Conservation (phyloP, 2,888 invertebrate genomes). For the Smittia sp. region DNA sequence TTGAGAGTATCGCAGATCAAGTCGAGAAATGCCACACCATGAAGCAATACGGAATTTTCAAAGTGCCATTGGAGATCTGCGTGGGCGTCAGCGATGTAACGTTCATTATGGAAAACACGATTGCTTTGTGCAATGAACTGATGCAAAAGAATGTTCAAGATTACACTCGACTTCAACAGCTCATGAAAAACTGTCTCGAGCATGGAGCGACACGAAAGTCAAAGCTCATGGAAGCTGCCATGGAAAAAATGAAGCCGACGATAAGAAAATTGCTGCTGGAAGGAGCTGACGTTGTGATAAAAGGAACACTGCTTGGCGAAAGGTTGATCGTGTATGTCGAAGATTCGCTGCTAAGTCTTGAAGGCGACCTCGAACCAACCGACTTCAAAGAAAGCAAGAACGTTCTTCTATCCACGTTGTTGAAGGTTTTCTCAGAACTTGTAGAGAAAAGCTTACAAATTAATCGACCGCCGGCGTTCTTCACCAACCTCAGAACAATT, state of each 20-base stretch:
- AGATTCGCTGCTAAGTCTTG: background rate
- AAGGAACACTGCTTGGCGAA: background rate
- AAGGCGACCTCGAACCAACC: background rate
- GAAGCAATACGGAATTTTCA: slow-evolving; percentile 16
- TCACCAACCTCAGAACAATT: slow-evolving; percentile 17
- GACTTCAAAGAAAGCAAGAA: background rate
- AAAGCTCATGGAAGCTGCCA: background rate
- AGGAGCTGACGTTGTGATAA: background rate
- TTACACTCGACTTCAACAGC: background rate
- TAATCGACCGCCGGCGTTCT: background rate
- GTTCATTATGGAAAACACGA: background rate
- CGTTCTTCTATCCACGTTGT: background rate
- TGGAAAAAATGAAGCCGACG: background rate
- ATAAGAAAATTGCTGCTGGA: slow-evolving; percentile 22
- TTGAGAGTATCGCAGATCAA: background rate
- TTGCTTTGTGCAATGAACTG: background rate
- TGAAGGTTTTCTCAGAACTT: background rate
- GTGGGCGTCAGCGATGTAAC: background rate
- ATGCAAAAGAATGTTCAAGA: background rate
- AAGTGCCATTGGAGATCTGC: slow-evolving; percentile 9
- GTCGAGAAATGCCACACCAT: background rate
- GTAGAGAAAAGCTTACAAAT: background rate
- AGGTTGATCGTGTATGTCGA: slow-evolving; percentile 19
- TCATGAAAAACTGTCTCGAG: background rate
- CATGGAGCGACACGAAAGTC: background rate